Evolutionary conservation across 1,140 invertebrate genomes (phyloP).

Genomic region (Caligus rogercresseyi): DNA sequence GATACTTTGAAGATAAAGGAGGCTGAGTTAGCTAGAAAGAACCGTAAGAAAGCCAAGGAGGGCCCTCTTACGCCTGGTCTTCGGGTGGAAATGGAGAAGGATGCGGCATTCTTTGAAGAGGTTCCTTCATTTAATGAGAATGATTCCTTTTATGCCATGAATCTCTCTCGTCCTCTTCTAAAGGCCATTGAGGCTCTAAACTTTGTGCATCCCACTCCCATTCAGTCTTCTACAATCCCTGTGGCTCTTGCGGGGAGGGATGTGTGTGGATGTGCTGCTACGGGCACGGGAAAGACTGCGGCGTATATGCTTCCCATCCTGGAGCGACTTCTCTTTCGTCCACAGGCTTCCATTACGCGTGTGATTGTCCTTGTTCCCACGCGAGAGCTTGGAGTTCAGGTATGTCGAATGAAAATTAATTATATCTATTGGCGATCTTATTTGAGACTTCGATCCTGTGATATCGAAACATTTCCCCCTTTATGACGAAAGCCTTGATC

Average conservation of each 20-base stretch:
- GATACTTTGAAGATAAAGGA: slow-evolving; percentile 14
- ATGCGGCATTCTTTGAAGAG: slow-evolving; percentile 1
- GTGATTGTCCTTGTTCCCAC: slow-evolving; percentile 90
- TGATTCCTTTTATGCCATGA: slow-evolving; percentile 16
- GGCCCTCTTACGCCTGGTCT: not conserved
- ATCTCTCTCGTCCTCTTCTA: slow-evolving; percentile 14
- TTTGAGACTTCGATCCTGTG: too few species aligned
- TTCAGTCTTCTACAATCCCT: slow-evolving; percentile 85
- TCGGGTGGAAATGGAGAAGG: not conserved
- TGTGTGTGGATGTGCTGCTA: slow-evolving; percentile 88
- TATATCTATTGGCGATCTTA: slow-evolving; percentile 22
- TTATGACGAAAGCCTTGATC: too few species aligned
- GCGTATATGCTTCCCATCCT: slow-evolving; percentile 95
- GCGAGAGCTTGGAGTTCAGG: slow-evolving; percentile 83
- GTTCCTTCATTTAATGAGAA: not conserved
- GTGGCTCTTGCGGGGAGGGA: slow-evolving; percentile 73
- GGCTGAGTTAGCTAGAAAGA: not conserved
- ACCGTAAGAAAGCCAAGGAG: not conserved
- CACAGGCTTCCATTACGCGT: slow-evolving; percentile 45
- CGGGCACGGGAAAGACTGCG: slow-evolving; percentile 94
- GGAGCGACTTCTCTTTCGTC: slow-evolving; percentile 68
- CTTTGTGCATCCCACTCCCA: slow-evolving; percentile 84
- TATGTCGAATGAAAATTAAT: slow-evolving; percentile 35
- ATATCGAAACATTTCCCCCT: too few species aligned
- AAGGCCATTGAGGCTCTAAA: slow-evolving; percentile 62